Base-by-base conservation (phyloP, 64 coral and sea anemone species). In the Montipora efflorescens region DNA sequence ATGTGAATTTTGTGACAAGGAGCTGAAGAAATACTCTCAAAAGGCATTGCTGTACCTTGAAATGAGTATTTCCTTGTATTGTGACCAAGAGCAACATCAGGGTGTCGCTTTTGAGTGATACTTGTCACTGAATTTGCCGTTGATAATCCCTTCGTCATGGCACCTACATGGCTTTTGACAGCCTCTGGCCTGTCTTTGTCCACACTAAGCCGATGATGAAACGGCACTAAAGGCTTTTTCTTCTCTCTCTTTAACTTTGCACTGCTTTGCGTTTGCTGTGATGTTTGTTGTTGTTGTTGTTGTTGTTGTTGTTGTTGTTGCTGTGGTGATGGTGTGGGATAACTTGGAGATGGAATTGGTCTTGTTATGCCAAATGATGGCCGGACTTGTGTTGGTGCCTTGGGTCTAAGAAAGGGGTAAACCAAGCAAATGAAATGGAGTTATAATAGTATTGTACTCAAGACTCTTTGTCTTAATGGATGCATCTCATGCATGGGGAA, bases 231-330 rank as follows among this genome's bases (percentile, higher is more conserved):
- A 44, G 98, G 95, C 50, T 99, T 99, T 87, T 93, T 95, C 79
- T 98, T 98, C 75, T 98, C 98, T 88, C 96, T 99, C 70, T 99
- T 99, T 84, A 96, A 78, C 89, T 99, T 99, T 61, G 91, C 91
- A 64, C 85, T 96, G 16, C 85, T 78, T 25, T 91, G 93, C 25
- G 74, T 99, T 50, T 93, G 81, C 18, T 91, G 75, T 21, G 67
- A 47, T 49, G 57, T 28, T 36, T 84, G 67, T 13, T 71, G 82
- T 13, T 92, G 90, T 59, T 94, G 95, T 36, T 36, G 36, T 36
- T 36, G 36, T 28, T 91, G 90, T 36, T 92, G 90, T 3, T 93
- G 91, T 10, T 55, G 52, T 13, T 92, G 90, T 59, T 94, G 95
- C 0, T 64, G 61, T 64, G 95, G 89, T 75, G 92, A 95, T 2